Base-by-base conservation (phyloP, 2,797 vertebrate genomes). In the Dallia pectoralis region DNA sequence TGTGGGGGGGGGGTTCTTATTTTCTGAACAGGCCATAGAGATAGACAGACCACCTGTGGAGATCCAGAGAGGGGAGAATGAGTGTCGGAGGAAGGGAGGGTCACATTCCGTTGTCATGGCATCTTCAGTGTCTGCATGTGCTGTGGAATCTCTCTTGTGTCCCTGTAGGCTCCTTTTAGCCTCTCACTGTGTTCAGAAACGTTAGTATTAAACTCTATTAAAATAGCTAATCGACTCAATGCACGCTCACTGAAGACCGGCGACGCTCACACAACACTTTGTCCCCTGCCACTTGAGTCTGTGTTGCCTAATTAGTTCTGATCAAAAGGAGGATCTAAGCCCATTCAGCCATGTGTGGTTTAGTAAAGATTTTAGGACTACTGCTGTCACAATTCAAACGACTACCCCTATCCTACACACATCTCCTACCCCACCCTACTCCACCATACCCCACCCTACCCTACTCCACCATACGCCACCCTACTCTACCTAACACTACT, bases 1-100 rank as follows among this genome's bases (percentile, higher is more conserved):
- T 25, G n/a, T n/a, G n/a, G n/a, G n/a, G n/a, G n/a, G 67, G 72
- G 69, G 59, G 68, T 63, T 67, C 79, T 79, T 74, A 74, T 76
- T 70, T 68, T 82, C 75, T 82, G 81, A 75, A 53, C 70, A 61
- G 80, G 82, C 74, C 27, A 74, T 65, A 72, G 71, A 77, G 75
- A 82, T 74, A 78, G n/a, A 47, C 80, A 19, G 73, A 77, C 91
- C 93, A 93, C 91, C 91, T 92, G 92, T 89, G 74, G 66, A 78
- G 73, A 71, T 76, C 74, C 78, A 85, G 75, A 77, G 83, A 76
- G 78, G 75, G 59, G 14, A 29, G 67, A 30, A 11, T 8, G 67
- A 27, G 49, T 63, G 56, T 67, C 27, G n/a, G 40, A 12, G 67
- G 44, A 33, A 80, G 81, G 68, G 76, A 79, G 79, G 82, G 81